Evolutionary conservation across 1,140 invertebrate genomes (phyloP).

Genomic region (Cydia splendana): DNA sequence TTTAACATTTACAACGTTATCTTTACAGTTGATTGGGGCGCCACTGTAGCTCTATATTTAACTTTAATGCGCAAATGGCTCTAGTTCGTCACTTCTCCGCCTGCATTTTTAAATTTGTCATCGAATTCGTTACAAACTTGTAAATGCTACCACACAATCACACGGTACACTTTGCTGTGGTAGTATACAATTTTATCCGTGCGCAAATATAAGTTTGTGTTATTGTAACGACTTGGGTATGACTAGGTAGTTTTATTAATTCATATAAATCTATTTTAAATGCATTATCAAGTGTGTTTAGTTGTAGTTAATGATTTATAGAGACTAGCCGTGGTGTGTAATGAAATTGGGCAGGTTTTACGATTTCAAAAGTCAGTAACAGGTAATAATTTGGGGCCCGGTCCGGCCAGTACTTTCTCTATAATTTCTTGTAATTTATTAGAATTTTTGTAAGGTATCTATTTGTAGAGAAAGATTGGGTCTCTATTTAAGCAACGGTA

Average conservation of each 20-base stretch:
- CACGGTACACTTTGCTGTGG: neutral
- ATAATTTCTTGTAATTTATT: too few relatives aligned
- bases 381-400: too few relatives aligned
- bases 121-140: neutral
- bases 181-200: neutral
- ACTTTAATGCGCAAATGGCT: neutral
- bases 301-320: slow-evolving; percentile 17
- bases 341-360: slow-evolving; percentile 12
- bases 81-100: neutral
- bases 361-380: too few relatives aligned
- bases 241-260: slow-evolving; percentile 25
- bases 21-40: slow-evolving; percentile 10
- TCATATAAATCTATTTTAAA: slow-evolving; percentile 24
- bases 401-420: too few relatives aligned
- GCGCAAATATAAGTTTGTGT: neutral
- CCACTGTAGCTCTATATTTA: neutral
- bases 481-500: too few relatives aligned
- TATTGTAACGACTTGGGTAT: slow-evolving; percentile 11
- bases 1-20: slow-evolving; percentile 36
- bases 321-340: neutral
- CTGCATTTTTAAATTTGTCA: neutral
- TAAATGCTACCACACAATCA: neutral
- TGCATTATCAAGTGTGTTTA: slow-evolving; percentile 23
- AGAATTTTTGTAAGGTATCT: too few relatives aligned
- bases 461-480: too few relatives aligned